phyloP scores from a whole-genome alignment of 2,888 invertebrate species.

The Eupithecia subfuscata region DNA sequence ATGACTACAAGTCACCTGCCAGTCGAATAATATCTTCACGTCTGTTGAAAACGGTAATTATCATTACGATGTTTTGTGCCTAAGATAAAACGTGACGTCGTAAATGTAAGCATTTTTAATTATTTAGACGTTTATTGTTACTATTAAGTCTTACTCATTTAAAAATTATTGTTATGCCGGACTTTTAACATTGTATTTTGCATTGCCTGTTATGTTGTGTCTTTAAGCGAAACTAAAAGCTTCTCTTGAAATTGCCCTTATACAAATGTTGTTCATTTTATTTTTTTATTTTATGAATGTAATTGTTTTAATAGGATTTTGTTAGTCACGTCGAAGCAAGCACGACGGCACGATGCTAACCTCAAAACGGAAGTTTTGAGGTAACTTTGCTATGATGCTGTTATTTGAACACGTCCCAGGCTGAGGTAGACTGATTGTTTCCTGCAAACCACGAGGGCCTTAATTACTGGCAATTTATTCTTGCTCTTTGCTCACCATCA shows the following conservation, averaged over 20 bases:
- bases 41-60: slow-evolving; percentile 30
- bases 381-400: slow-evolving; percentile 60
- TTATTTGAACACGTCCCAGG: slow-evolving; percentile 55
- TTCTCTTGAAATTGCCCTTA: background rate
- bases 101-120: slow-evolving; percentile 35
- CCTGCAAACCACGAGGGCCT: slow-evolving; percentile 38
- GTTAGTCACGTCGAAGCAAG: slow-evolving; percentile 69
- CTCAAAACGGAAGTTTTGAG: slow-evolving; percentile 53
- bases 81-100: slow-evolving; percentile 31
- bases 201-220: background rate
- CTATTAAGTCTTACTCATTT: background rate
- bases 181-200: background rate
- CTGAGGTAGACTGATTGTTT: slow-evolving; percentile 48
- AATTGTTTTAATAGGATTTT: slow-evolving; percentile 62
- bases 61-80: slow-evolving; percentile 27
- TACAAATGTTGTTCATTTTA: slow-evolving; percentile 11
- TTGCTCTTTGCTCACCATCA: background rate
- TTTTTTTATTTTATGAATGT: slow-evolving; percentile 12
- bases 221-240: background rate
- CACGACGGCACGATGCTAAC: slow-evolving; percentile 67
- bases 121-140: slow-evolving; percentile 36
- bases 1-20: slow-evolving; percentile 28
- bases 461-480: slow-evolving; percentile 34
- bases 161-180: background rate
- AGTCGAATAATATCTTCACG: slow-evolving; percentile 27